Evolutionary conservation across 1,140 invertebrate genomes (phyloP), one percentile per base, ranked within the genome.

Genomic region (Drosophila parabipectinata): DNA sequence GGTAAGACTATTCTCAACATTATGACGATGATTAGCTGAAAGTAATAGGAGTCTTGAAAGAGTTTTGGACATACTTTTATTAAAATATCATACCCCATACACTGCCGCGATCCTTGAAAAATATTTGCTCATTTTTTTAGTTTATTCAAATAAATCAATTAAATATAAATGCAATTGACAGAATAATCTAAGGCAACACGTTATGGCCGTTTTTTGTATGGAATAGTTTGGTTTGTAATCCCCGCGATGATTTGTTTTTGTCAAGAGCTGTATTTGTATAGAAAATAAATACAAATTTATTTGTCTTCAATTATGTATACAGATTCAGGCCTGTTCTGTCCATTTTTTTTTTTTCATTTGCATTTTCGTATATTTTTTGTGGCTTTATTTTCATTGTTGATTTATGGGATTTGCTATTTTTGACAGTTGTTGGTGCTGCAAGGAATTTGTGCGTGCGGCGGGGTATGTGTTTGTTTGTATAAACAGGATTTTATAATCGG

Each of bases 401-500:
- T 90, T 90, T 44, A 44, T 44, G 41, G 41, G 41, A 44, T 44
- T 44, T 44, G 41, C 41, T 44, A 44, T 44, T 44, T 44, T 44
- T 44, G 41, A 44, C 41, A 18, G 41, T 44, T 44, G 41, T 37
- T 37, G 34, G 12, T 37, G 34, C 34, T 37, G 34, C 12, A 37
- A 37, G 88, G 79, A 82, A 87, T 90, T 88, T 83, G 79, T 48
- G 55, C 45, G 50, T 28, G 32, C 48, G 18, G 18, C n/a, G 32
- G 39, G 47, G 24, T 21, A 21, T 21, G 21, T 67, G 18, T 30
- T 2, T 47, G 37, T 62, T 60, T 60, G 59, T 67, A 44, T 37
- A 60, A 77, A 47, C 26, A 21, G 45, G 59, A 52, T 72, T 83
- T 73, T 81, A 90, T 90, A 91, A 91, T 91, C 82, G 89, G 77